A percentile compares a stretch with the other conserved stretches of the same genome.
Evolutionary conservation across 2,888 invertebrate species (phyloP).

Genomic region (Dasysyrphus tricinctus): DNA sequence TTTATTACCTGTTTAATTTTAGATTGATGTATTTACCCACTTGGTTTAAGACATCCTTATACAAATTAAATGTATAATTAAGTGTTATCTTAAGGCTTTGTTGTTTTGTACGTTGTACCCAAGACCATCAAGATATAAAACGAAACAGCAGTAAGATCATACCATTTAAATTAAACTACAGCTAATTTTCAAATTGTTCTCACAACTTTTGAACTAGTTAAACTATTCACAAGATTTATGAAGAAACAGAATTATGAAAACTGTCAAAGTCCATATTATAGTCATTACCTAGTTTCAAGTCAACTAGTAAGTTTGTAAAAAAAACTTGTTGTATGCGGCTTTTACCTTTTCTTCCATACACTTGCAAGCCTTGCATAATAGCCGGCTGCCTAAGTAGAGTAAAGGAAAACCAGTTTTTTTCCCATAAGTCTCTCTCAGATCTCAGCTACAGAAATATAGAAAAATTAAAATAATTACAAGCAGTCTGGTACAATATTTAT

Average conservation of each 20-base stretch:
- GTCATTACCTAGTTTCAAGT: not conserved
- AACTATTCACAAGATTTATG: not conserved
- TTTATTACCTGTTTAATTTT: too few relatives aligned
- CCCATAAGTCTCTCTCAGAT: not conserved
- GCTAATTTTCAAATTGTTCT: not conserved
- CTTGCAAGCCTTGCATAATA: not conserved
- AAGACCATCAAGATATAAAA: too few relatives aligned
- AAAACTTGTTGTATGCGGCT: not conserved
- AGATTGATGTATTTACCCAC: too few relatives aligned
- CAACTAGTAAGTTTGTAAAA: not conserved
- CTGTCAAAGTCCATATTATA: slow-evolving; percentile 1
- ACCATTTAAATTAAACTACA: not conserved
- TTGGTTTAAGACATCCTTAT: not conserved
- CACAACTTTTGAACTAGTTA: not conserved
- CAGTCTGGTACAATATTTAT: not conserved
- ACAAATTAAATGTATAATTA: not conserved
- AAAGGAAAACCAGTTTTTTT: not conserved
- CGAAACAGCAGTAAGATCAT: not conserved
- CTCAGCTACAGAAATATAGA: not conserved
- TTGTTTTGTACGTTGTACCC: too few relatives aligned
- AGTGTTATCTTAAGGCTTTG: not conserved
- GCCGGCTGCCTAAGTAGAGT: not conserved
- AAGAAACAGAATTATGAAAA: slow-evolving; percentile 18
- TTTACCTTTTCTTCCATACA: not conserved
- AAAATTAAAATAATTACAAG: slow-evolving; percentile 6